Evolutionary conservation across 35 echinoderm and acorn worm genomes (phyloP).

Genomic region (Heliocidaris tuberculata): DNA sequence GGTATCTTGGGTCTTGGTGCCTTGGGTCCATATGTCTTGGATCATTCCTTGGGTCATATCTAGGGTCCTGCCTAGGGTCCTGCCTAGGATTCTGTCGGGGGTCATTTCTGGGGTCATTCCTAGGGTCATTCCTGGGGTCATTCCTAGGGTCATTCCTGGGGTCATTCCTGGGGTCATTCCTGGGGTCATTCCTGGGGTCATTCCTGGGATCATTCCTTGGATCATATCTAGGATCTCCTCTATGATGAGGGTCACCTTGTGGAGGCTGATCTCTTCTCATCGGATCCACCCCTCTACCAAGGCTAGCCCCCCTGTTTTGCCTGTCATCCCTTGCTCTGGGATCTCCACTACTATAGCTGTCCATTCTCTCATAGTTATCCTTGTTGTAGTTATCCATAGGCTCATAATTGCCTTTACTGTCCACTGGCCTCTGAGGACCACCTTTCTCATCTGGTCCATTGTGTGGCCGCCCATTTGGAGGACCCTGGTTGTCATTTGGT

Average conservation of each 20-base stretch:
- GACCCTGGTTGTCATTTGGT: constrained; percentile 19
- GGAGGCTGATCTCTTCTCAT: background rate
- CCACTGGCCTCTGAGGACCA: constrained; percentile 35
- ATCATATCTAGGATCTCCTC: constrained; percentile 19
- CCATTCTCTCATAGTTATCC: constrained; percentile 73
- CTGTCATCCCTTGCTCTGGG: constrained; percentile 28
- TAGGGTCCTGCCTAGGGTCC: background rate
- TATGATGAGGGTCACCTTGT: background rate
- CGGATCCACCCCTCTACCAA: constrained; percentile 28
- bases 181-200: constrained; percentile 29
- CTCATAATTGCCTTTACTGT: constrained; percentile 70
- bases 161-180: constrained; percentile 26
- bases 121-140: background rate
- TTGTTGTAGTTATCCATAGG: constrained; percentile 68
- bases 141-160: constrained; percentile 18
- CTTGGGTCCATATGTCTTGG: constrained; percentile 23
- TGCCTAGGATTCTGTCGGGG: background rate
- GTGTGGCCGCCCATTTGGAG: constrained; percentile 39
- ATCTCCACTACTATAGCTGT: constrained; percentile 51
- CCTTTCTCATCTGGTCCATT: constrained; percentile 57
- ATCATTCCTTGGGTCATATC: constrained; percentile 34
- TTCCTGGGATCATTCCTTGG: background rate
- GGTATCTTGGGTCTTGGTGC: background rate
- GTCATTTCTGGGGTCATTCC: background rate
- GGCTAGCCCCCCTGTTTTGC: constrained; percentile 25